Conservation (phyloP, 1,140 invertebrate genomes). For the Aphelenchoides besseyi region DNA sequence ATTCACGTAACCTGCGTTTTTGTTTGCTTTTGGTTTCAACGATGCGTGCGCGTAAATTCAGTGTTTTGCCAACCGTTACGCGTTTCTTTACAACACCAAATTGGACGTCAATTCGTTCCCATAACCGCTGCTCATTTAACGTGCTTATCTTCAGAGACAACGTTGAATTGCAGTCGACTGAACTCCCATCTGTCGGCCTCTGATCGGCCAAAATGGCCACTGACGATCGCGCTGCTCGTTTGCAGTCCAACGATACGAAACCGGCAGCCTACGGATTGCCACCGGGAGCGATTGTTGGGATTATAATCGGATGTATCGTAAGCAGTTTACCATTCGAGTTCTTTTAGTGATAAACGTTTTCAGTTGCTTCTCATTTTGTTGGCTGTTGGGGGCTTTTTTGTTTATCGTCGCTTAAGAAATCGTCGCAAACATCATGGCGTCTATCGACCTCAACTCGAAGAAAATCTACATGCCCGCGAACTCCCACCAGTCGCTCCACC, state of each 20-base stretch:
- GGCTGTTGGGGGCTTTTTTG: slow-evolving; percentile 35
- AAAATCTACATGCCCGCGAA: slow-evolving; percentile 57
- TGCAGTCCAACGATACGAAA: not conserved
- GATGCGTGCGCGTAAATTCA: no score
- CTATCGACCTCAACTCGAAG: slow-evolving; percentile 58
- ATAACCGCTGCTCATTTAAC: no score
- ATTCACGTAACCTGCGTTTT: no score
- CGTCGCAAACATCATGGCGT: slow-evolving; percentile 47
- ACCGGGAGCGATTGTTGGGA: slow-evolving; percentile 24
- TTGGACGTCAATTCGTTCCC: no score
- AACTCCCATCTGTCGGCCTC: no score
- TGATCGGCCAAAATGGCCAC: not conserved
- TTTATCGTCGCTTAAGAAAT: slow-evolving; percentile 33
- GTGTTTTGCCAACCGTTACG: no score
- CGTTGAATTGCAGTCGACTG: no score
- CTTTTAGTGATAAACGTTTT: slow-evolving; percentile 5
- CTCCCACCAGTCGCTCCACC: slow-evolving; percentile 57
- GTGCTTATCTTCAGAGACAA: no score
- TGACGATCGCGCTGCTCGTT: not conserved
- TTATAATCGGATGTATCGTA: slow-evolving; percentile 52
- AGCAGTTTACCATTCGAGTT: slow-evolving; percentile 30
- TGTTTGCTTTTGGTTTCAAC: no score
- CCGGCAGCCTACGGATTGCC: slow-evolving; percentile 6
- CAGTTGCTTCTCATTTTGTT: slow-evolving; percentile 43
- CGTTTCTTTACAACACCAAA: no score